A percentile compares a stretch with the other conserved stretches of the same genome.
Evolutionary conservation across 2,888 invertebrate species (phyloP).

Genomic region (Piscicola geometra): DNA sequence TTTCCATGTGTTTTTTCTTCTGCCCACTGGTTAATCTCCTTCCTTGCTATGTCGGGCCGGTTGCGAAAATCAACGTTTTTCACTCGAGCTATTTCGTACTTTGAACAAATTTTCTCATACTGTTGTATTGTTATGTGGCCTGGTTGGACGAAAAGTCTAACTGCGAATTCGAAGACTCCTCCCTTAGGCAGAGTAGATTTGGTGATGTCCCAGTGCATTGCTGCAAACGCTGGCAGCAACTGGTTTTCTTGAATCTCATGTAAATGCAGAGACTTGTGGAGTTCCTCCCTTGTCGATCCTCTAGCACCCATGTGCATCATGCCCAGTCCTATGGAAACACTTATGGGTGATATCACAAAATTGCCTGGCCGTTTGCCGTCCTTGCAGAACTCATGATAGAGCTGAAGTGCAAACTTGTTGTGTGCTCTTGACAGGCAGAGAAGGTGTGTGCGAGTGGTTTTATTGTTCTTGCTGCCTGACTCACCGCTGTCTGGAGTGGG

Average conservation of each 20-base stretch:
- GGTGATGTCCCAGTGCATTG: constrained; percentile 44
- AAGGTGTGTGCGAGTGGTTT: constrained; percentile 44
- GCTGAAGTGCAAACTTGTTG: constrained; percentile 44
- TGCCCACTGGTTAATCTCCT: constrained; percentile 45
- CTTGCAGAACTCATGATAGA: constrained; percentile 44
- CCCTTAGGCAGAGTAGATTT: constrained; percentile 42
- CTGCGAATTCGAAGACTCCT: constrained; percentile 41
- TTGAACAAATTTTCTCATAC: constrained; percentile 41
- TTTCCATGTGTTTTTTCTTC: constrained; percentile 42
- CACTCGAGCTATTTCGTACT: constrained; percentile 42
- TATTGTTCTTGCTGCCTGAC: background rate
- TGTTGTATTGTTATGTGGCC: constrained; percentile 38
- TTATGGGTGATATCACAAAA: constrained; percentile 41
- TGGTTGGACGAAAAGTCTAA: constrained; percentile 42
- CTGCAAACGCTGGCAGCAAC: constrained; percentile 44
- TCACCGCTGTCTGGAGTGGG: constrained; percentile 15
- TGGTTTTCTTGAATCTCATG: constrained; percentile 42
- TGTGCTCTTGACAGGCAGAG: constrained; percentile 42
- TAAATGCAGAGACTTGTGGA: constrained; percentile 42
- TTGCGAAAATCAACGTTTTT: constrained; percentile 41
- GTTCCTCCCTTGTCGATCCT: constrained; percentile 41
- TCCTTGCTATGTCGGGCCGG: constrained; percentile 43
- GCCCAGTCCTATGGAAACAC: constrained; percentile 43
- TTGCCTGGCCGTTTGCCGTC: constrained; percentile 44
- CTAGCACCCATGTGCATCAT: constrained; percentile 42